Evolutionary conservation across 2,797 vertebrate species (phyloP).

Genomic region (Semotilus atromaculatus): DNA sequence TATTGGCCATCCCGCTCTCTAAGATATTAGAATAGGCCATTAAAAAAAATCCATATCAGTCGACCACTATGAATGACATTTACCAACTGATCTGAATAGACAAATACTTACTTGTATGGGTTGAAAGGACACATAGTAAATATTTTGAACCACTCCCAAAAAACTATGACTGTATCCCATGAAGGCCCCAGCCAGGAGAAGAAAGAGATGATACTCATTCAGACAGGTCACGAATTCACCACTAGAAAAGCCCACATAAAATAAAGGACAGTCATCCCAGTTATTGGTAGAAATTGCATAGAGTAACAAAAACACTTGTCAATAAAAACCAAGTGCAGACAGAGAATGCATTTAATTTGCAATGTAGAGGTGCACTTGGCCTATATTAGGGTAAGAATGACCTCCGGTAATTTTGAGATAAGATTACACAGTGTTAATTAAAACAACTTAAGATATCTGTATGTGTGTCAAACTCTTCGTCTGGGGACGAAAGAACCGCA

Average conservation of each 20-base stretch:
- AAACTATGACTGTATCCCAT: conserved; percentile 91
- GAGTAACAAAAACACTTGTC: not conserved
- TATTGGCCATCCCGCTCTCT: not conserved
- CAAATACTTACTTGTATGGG: conserved; percentile 85
- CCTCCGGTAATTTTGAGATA: conserved; percentile 24
- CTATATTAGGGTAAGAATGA: not conserved
- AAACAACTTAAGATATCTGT: conserved; percentile 20
- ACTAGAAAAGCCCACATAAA: conserved; percentile 33
- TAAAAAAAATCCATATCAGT: not conserved
- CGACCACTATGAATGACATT: not conserved
- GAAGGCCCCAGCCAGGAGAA: conserved; percentile 90
- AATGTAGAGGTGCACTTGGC: conserved; percentile 1
- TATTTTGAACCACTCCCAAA: conserved; percentile 88
- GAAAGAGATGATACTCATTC: conserved; percentile 90
- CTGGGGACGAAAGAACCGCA: not conserved
- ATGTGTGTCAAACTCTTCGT: not conserved
- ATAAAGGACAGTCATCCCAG: conserved; percentile 18
- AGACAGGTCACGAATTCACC: conserved; percentile 77
- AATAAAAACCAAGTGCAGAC: not conserved
- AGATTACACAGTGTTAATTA: conserved; percentile 30
- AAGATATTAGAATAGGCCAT: not conserved
- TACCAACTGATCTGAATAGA: not conserved
- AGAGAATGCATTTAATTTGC: not conserved
- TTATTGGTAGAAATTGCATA: not conserved
- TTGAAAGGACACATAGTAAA: conserved; percentile 93